Base-by-base conservation (phyloP, 2,797 vertebrate species). In the Rhabdophis nuchalis region DNA sequence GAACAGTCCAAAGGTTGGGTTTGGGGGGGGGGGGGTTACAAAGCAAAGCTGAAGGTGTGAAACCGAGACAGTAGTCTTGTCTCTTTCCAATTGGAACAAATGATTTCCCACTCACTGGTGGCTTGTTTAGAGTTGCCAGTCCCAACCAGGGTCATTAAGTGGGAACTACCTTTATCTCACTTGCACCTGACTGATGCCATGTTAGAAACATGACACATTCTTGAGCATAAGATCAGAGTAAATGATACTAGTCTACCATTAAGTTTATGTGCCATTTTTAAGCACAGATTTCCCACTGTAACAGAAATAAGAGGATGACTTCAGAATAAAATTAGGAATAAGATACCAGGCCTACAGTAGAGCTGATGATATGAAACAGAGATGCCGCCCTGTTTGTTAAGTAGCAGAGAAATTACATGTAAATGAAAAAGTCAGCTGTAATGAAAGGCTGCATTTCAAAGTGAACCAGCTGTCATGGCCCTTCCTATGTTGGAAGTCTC, bases 371-470 rank as follows among this genome's bases (percentile, higher is more conserved):
- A 90, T 89, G 58, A 93, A 92, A 86, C 87, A 20, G 36, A 54
- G 87, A 57, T 20, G 92, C 93, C 0, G 0, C 88, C 92, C 91
- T 36, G 18, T 36, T 92, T 88, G 86, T 16, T 13, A 14, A 93
- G 92, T 72, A 91, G 64, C 82, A 90, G 12, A 9, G 29, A 90
- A 95, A 89, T 85, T 68, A 68, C 10, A 92, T 82, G 1, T 0
- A 82, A 86, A 68, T 88, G 90, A 95, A 87, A 91, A 94, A 91
- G 64, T 88, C 95, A 94, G 93, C 36, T 12, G 11, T 41, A 57
- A 54, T 18, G 4, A 53, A 77, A 11, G n/a, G 46, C 92, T 54
- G 89, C 64, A 60, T 86, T 89, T 90, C 89, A 88, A 86, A 32
- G 25, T 9, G 25, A 90, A 64, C 46, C 86, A 88, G 56, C 68